Conservation (phyloP, 1,140 invertebrate species). For the Bombus sibiricus region DNA sequence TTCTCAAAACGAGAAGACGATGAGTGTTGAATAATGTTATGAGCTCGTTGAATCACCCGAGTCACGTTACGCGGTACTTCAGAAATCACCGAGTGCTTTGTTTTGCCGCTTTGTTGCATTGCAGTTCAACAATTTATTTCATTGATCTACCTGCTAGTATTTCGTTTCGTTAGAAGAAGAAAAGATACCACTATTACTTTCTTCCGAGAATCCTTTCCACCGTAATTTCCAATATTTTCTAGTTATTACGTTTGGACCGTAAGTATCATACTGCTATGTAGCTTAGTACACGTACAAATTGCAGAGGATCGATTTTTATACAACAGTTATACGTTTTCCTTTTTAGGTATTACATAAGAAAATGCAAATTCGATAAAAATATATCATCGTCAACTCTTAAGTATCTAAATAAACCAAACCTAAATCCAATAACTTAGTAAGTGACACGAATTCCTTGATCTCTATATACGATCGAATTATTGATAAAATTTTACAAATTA, state of each 20-base stretch:
- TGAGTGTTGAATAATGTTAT: slow-evolving; percentile 26
- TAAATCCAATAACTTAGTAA: too few relatives aligned
- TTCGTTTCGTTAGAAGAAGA: not conserved
- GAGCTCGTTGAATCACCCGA: slow-evolving; percentile 22
- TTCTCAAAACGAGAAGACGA: slow-evolving; percentile 24
- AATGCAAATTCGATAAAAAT: too few relatives aligned
- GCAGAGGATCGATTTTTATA: too few relatives aligned
- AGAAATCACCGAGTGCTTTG: slow-evolving; percentile 1
- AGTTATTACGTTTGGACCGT: not conserved
- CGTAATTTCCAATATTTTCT: not conserved
- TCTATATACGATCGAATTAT: too few relatives aligned
- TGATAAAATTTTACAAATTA: too few relatives aligned
- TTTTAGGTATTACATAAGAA: too few relatives aligned
- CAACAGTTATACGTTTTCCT: too few relatives aligned
- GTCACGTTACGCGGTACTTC: slow-evolving; percentile 26
- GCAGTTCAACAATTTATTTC: not conserved
- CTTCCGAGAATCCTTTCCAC: not conserved
- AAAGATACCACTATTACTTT: not conserved
- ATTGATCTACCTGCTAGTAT: not conserved
- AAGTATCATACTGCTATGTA: too few relatives aligned
- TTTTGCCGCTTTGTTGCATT: not conserved
- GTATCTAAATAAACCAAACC: too few relatives aligned
- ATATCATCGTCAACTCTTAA: too few relatives aligned
- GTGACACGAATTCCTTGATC: too few relatives aligned
- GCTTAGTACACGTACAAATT: too few relatives aligned